Base-by-base conservation (phyloP, 2,797 vertebrate genomes). In the Sebastes taczanowskii region DNA sequence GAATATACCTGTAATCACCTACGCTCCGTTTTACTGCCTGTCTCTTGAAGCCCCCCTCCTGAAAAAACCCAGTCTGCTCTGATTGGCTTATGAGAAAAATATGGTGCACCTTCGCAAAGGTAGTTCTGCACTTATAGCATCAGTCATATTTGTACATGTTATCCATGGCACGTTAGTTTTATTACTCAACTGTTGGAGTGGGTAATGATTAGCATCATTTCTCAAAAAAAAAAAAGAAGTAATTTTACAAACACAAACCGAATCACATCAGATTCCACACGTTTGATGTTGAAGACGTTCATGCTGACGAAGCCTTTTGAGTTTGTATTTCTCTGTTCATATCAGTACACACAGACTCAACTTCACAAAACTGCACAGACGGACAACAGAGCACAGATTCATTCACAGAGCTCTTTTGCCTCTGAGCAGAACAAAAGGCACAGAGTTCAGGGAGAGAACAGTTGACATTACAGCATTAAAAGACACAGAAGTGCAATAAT, bases 361-460 rank as follows among this genome's bases (percentile, higher is more conserved):
- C 58, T 74, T 71, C 66, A 88, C 88, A 71, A 59, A 85, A 86
- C 62, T 68, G 64, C 80, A 88, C 82, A 78, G 62, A 89, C 5
- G 5, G 20, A 91, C 73, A 9, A 61, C 35, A 38, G 60, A 86
- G 76, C 85, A 88, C 76, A 49, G 77, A 60, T 85, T 74, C 69
- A 82, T 62, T 85, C 78, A 86, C 91, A 77, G 82, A 84, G 53
- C 69, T 74, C 60, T 64, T 83, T 80, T 72, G 65, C 68, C 70
- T 80, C 77, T 74, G 83, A 82, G 81, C 86, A 73, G 68, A 77
- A 87, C 89, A 88, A 84, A 93, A 95, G 89, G 88, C 90, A 86
- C 84, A 90, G 55, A 75, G 76, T 82, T 87, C 3, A 80, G 56
- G 76, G 74, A 49, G 66, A 72, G 27, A 79, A 87, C 81, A 52